phyloP scores from a whole-genome alignment of 2,888 invertebrate species.

The Nebria brevicollis region DNA sequence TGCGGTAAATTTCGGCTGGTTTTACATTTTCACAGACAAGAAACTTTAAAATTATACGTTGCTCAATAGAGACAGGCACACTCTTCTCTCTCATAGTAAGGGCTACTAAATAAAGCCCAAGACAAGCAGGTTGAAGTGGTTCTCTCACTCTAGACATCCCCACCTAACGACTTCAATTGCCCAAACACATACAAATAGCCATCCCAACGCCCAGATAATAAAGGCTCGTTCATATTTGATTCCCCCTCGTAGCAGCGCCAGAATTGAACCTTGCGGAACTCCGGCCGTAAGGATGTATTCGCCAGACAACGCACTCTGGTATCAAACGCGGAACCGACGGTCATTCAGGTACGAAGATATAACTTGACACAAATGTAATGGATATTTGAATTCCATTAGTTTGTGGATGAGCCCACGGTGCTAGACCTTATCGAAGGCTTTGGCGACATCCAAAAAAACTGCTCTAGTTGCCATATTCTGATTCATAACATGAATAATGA shows the following conservation, averaged over 20 bases:
- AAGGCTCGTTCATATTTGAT: too few relatives aligned
- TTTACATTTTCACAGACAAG: too few relatives aligned
- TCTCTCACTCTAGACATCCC: too few relatives aligned
- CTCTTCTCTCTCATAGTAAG: too few relatives aligned
- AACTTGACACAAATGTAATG: conserved; percentile 48
- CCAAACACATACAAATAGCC: too few relatives aligned
- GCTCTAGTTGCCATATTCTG: conserved; percentile 50
- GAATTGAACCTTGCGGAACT: conserved; percentile 52
- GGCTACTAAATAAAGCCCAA: too few relatives aligned
- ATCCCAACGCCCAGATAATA: too few relatives aligned
- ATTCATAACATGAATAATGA: conserved; percentile 49
- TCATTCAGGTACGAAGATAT: conserved; percentile 50
- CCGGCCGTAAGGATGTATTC: conserved; percentile 50
- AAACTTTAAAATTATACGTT: too few relatives aligned
- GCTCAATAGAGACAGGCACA: too few relatives aligned
- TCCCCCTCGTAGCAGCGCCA: conserved; percentile 50
- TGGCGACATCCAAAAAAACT: conserved; percentile 53
- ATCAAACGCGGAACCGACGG: conserved; percentile 49
- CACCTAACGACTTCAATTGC: too few relatives aligned
- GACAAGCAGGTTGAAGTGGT: too few relatives aligned
- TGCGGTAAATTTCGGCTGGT: too few relatives aligned
- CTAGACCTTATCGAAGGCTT: conserved; percentile 55
- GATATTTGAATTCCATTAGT: conserved; percentile 48
- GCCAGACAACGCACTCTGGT: conserved; percentile 44
- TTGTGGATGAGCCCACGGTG: conserved; percentile 51